Evolutionary conservation across 2,888 invertebrate species (phyloP).

Genomic region (Ephialtes manifestator): DNA sequence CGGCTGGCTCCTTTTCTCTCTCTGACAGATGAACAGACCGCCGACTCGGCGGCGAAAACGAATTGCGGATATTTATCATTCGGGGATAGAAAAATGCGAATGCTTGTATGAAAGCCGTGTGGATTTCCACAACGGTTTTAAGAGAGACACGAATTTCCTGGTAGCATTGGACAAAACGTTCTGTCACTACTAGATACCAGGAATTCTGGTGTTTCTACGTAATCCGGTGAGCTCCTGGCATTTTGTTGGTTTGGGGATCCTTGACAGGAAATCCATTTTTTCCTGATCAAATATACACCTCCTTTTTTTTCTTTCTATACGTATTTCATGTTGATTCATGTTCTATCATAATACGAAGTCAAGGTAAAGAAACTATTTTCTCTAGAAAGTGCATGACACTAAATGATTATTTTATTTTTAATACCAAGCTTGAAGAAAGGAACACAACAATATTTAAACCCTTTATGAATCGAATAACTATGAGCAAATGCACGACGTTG

Average conservation of each 20-base stretch:
- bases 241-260: not conserved
- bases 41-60: constrained; percentile 22
- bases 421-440: not conserved
- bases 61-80: constrained; percentile 50
- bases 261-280: not conserved
- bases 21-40: constrained; percentile 41
- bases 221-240: not conserved
- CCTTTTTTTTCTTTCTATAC: not conserved
- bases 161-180: not conserved
- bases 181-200: not conserved
- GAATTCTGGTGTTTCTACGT: not conserved
- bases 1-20: constrained; percentile 32
- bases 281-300: not conserved
- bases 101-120: not conserved
- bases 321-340: not conserved
- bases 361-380: not conserved
- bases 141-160: not conserved
- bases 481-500: too few relatives aligned
- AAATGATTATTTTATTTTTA: not conserved
- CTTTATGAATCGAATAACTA: too few relatives aligned
- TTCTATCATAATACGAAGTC: not conserved
- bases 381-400: not conserved
- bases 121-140: not conserved
- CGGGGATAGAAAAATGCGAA: not conserved
- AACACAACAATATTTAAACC: not conserved